phyloP scores from a whole-genome alignment of 2,113 vertebrate species.

The Malurus elegans region DNA sequence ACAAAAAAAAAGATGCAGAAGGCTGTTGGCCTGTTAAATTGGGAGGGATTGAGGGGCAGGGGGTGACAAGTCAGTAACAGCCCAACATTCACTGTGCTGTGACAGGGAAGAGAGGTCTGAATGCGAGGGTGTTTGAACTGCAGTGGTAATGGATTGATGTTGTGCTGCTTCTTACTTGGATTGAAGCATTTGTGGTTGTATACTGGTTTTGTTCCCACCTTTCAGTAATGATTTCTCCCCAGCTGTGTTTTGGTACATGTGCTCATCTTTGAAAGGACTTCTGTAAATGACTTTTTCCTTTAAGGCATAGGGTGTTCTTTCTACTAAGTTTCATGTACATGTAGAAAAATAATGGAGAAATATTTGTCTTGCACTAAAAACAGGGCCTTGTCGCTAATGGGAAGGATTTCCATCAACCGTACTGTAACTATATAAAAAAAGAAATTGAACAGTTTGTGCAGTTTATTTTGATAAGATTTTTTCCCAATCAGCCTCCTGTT shows the following conservation, averaged over 20 bases:
- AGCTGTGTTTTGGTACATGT: not conserved
- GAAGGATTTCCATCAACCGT: not conserved
- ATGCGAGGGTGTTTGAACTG: not conserved
- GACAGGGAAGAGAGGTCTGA: not conserved
- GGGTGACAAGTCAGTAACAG: not conserved
- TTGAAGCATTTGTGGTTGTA: not conserved
- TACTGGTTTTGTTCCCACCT: not conserved
- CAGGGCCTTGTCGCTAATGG: not conserved
- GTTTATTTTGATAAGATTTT: not conserved
- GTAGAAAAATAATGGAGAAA: not conserved
- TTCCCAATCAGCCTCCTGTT: not conserved
- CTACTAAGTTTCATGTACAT: not conserved
- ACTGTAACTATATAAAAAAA: not conserved
- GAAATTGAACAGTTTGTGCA: not conserved
- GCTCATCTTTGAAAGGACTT: not conserved
- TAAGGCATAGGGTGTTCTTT: not conserved
- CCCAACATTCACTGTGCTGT: fast-evolving
- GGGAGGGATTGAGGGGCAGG: not conserved
- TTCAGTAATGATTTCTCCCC: not conserved
- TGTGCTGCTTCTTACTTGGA: not conserved
- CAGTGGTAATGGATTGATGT: not conserved
- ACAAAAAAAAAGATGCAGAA: not conserved
- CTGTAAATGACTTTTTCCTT: not conserved
- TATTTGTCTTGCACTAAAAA: not conserved
- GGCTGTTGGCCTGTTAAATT: not conserved